Evolutionary conservation across 2,113 vertebrate genomes (phyloP).

Genomic region (Tricholaema leucomelas): DNA sequence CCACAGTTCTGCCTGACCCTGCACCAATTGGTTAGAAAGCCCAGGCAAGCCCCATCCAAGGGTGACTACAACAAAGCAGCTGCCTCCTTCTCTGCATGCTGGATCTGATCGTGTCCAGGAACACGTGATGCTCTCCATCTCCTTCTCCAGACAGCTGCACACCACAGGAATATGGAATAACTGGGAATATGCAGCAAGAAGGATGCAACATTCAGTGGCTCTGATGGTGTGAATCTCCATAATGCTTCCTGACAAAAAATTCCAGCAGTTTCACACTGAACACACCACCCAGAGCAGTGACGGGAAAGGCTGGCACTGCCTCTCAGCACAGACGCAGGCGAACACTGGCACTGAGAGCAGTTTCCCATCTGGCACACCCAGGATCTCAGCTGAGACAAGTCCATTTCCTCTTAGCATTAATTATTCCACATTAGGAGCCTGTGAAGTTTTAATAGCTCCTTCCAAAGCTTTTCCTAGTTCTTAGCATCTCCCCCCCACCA

Average conservation of each 20-base stretch:
- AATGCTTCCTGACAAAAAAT: neutral
- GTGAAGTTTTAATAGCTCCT: neutral
- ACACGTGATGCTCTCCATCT: neutral
- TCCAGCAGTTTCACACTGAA: neutral
- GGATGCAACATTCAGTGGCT: neutral
- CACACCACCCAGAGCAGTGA: neutral
- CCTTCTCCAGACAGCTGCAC: neutral
- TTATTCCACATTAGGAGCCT: neutral
- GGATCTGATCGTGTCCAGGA: neutral
- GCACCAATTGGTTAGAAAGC: rapidly evolving
- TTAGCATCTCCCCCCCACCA: neutral
- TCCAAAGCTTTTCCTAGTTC: neutral
- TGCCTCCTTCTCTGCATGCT: neutral
- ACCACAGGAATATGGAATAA: neutral
- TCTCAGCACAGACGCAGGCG: neutral
- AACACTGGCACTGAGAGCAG: neutral
- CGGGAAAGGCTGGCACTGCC: neutral
- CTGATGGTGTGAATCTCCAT: neutral
- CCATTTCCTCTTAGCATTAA: neutral
- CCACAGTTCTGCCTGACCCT: neutral
- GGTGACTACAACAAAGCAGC: neutral
- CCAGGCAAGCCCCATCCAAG: neutral
- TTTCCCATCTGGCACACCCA: neutral
- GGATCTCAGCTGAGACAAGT: neutral
- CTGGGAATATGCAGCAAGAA: neutral